phyloP scores from a whole-genome alignment of 1,140 invertebrate genomes.

The Drosophila sproati region DNA sequence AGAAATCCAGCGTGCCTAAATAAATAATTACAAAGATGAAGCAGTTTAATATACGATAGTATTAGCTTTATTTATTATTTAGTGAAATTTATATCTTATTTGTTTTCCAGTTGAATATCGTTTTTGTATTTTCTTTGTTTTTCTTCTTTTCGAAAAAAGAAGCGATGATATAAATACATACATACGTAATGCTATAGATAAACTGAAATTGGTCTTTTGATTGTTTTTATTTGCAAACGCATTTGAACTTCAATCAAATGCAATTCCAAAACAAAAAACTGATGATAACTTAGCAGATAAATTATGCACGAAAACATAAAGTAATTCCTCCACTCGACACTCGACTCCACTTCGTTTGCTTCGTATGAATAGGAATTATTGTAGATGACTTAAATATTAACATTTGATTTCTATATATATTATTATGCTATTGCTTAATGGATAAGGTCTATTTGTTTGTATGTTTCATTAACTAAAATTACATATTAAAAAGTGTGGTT shows the following conservation, averaged over 20 bases:
- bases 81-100: slow-evolving; percentile 29
- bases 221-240: slow-evolving; percentile 13
- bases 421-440: slow-evolving; percentile 49
- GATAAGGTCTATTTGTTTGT: slow-evolving; percentile 45
- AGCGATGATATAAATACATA: slow-evolving; percentile 18
- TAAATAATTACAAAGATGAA: slow-evolving; percentile 49
- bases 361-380: slow-evolving; percentile 48
- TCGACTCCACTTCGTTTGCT: not conserved
- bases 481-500: slow-evolving; percentile 14
- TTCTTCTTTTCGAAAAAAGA: slow-evolving; percentile 9
- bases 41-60: slow-evolving; percentile 34
- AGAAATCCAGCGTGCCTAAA: slow-evolving; percentile 49
- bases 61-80: slow-evolving; percentile 41
- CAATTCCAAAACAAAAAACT: slow-evolving; percentile 14
- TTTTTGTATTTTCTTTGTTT: slow-evolving; percentile 14
- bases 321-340: slow-evolving; percentile 9
- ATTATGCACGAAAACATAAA: slow-evolving; percentile 30
- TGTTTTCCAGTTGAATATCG: slow-evolving; percentile 19
- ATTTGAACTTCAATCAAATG: slow-evolving; percentile 5
- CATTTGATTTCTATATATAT: slow-evolving; percentile 50
- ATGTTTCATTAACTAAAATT: slow-evolving; percentile 28
- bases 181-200: slow-evolving; percentile 16
- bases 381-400: slow-evolving; percentile 61
- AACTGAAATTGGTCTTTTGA: slow-evolving; percentile 20
- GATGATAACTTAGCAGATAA: slow-evolving; percentile 51